Conservation (phyloP, 2,888 invertebrate species). For the Drosophila greeni region DNA sequence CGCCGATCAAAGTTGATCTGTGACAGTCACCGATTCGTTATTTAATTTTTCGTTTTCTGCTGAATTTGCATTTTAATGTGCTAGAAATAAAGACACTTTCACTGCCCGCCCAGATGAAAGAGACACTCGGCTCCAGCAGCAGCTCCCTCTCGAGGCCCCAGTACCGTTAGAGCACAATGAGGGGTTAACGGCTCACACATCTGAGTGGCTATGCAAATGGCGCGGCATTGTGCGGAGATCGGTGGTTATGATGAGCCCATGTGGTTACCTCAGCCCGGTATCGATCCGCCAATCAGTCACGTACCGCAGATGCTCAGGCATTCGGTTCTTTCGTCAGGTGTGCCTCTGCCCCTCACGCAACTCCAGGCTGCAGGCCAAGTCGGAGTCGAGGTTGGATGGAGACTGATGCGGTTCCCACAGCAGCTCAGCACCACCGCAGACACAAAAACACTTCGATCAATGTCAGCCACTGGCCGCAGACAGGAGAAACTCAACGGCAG, state of each 20-base stretch:
- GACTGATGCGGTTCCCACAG: slow-evolving; percentile 35
- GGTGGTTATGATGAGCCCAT: slow-evolving; percentile 24
- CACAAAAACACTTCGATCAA: slow-evolving; percentile 35
- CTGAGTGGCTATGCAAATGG: slow-evolving; percentile 46
- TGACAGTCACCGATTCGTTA: slow-evolving; percentile 47
- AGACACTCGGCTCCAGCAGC: neutral
- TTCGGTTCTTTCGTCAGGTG: slow-evolving; percentile 31
- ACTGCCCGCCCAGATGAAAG: slow-evolving; percentile 32
- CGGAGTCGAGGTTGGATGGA: slow-evolving; percentile 2
- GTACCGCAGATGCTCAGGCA: slow-evolving; percentile 36
- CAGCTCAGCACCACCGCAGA: slow-evolving; percentile 13
- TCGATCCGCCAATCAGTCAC: slow-evolving; percentile 41
- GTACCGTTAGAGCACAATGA: slow-evolving; percentile 59
- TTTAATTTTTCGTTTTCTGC: slow-evolving; percentile 46
- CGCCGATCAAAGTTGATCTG: slow-evolving; percentile 18
- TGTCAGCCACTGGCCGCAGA: slow-evolving; percentile 30
- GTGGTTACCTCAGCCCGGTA: slow-evolving; percentile 25
- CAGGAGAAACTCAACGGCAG: slow-evolving; percentile 34
- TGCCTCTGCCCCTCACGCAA: slow-evolving; percentile 8
- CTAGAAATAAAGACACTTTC: slow-evolving; percentile 55
- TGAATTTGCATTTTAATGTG: slow-evolving; percentile 57
- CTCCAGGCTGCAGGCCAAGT: neutral
- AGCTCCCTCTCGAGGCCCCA: slow-evolving; percentile 10
- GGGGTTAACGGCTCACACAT: slow-evolving; percentile 57
- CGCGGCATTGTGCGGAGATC: slow-evolving; percentile 10